A percentile compares a stretch with the other conserved stretches of the same genome.
These are phyloP conservation scores for Gulo gulo DNA, from an alignment of 2,113 vertebrate species.

Conservation along the genomic window DNA sequence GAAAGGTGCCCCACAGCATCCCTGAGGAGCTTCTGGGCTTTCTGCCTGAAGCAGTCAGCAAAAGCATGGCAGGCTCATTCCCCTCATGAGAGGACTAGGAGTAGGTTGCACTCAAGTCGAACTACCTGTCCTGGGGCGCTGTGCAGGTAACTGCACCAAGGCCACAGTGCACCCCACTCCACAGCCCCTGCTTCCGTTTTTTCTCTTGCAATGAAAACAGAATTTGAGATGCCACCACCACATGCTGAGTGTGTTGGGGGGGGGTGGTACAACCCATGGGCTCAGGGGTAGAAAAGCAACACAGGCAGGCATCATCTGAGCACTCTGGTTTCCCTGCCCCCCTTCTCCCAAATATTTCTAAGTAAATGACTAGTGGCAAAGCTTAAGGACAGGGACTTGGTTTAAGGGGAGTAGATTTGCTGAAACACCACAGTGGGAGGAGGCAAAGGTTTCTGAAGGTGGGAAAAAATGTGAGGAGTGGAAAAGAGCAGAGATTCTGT, in stretches of 20 bases:
- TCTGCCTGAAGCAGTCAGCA: fast-evolving
- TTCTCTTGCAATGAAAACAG: background rate
- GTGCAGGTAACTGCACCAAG: fast-evolving
- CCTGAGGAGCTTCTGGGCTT: background rate
- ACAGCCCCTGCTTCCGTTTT: background rate
- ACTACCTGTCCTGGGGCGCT: background rate
- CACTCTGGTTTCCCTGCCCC: background rate
- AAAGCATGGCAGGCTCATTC: too few species aligned
- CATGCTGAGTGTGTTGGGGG: background rate
- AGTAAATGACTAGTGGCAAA: background rate
- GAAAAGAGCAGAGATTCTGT: background rate
- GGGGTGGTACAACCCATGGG: fast-evolving
- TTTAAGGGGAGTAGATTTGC: background rate
- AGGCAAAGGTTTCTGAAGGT: background rate
- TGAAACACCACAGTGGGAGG: background rate
- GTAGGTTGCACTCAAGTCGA: too few species aligned
- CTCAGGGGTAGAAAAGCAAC: background rate
- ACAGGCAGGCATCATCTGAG: background rate
- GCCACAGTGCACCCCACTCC: background rate
- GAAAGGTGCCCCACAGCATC: fast-evolving
- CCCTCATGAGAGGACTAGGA: background rate
- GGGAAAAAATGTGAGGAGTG: background rate
- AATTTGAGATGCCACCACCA: background rate
- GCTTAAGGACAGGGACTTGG: background rate
- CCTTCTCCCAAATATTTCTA: background rate